Percentiles rank a stretch among this genome's conserved stretches.
These are phyloP conservation scores for Reinhardtius hippoglossoides DNA, from an alignment of 2,113 vertebrate genomes.

Conservation along the genomic window DNA sequence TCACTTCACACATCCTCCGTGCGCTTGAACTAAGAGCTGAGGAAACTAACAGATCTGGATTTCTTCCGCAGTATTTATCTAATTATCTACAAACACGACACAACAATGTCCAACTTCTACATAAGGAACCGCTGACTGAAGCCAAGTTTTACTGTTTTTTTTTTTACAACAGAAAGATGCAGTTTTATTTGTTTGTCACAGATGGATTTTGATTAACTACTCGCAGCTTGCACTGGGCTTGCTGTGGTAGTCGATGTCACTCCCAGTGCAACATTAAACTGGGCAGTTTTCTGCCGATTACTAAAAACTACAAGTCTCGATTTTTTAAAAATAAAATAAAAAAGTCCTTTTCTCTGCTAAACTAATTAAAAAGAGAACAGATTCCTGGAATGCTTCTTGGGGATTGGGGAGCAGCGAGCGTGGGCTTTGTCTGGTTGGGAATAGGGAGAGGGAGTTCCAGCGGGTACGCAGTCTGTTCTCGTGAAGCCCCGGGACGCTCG, in stretches of 20 bases:
- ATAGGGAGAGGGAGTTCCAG: slow-evolving; percentile 58
- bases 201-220: too few relatives aligned
- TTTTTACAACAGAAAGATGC: neutral
- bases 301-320: slow-evolving; percentile 32
- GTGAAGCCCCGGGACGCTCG: slow-evolving; percentile 42
- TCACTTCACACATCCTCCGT: slow-evolving; percentile 38
- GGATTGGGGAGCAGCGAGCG: slow-evolving; percentile 37
- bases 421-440: slow-evolving; percentile 49
- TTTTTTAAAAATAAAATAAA: neutral
- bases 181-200: neutral
- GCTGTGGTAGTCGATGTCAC: too few relatives aligned
- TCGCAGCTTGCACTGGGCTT: too few relatives aligned
- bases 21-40: slow-evolving; percentile 16
- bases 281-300: slow-evolving; percentile 17
- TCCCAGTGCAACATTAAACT: neutral
- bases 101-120: neutral
- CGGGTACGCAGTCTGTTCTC: slow-evolving; percentile 59
- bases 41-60: slow-evolving; percentile 15
- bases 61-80: neutral
- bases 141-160: neutral
- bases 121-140: neutral
- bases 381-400: slow-evolving; percentile 63
- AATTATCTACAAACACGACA: neutral
- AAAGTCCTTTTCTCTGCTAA: slow-evolving; percentile 29
- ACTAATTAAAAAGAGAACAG: slow-evolving; percentile 74